phyloP scores from a whole-genome alignment of 2,113 vertebrate genomes.

The Heterochromis multidens region DNA sequence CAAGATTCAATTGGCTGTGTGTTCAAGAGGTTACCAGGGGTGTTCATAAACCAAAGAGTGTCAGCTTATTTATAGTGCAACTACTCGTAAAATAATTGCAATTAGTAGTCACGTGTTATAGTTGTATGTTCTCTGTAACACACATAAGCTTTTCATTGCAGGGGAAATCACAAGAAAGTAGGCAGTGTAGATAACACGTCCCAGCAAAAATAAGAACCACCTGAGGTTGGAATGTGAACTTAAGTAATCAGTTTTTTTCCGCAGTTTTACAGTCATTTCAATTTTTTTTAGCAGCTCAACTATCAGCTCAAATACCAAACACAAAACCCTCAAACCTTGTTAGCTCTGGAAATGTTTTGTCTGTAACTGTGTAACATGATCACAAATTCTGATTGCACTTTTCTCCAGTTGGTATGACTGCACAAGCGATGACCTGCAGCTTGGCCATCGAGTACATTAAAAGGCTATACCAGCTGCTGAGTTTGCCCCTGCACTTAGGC shows the following conservation, averaged over 20 bases:
- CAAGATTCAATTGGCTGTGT: not conserved
- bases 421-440: not conserved
- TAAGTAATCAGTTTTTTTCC: not conserved
- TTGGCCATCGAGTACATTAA: conserved; percentile 15
- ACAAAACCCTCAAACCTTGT: not conserved
- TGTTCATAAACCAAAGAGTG: not conserved
- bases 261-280: not conserved
- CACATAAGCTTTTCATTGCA: not conserved
- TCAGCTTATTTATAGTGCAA: not conserved
- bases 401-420: not conserved
- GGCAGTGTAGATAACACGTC: not conserved
- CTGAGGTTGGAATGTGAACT: not conserved
- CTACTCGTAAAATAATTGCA: not conserved
- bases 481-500: conserved; percentile 19
- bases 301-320: not conserved
- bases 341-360: not conserved
- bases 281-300: not conserved
- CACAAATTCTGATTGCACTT: conserved; percentile 12
- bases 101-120: not conserved
- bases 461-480: not conserved
- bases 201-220: not conserved
- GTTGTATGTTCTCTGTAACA: not conserved
- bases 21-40: not conserved
- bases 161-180: not conserved
- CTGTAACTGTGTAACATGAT: conserved; percentile 24